These are phyloP conservation scores for Scaptomyza reducta DNA, from an alignment of 2,888 invertebrate genomes.

Conservation along the genomic window DNA sequence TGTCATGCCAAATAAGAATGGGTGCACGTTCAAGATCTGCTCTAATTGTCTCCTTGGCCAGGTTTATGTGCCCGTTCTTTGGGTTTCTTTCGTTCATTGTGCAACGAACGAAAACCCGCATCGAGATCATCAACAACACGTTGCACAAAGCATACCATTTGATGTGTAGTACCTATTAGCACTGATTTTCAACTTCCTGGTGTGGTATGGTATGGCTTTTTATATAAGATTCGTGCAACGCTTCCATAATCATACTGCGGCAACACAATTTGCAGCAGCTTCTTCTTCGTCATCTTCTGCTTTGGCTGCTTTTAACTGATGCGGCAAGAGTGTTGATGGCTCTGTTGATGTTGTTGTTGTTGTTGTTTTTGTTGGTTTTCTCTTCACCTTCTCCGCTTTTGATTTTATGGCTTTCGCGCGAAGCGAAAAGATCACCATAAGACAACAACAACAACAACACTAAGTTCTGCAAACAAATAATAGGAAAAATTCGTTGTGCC, in stretches of 20 bases:
- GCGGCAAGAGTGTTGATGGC: slow-evolving; percentile 24
- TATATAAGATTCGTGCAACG: slow-evolving; percentile 31
- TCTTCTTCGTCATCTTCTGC: not conserved
- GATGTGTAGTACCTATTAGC: slow-evolving; percentile 18
- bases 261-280: slow-evolving; percentile 11
- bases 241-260: slow-evolving; percentile 17
- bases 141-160: slow-evolving; percentile 17
- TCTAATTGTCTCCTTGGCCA: slow-evolving; percentile 7
- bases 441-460: slow-evolving; percentile 9
- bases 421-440: slow-evolving; percentile 36
- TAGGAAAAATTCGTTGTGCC: slow-evolving; percentile 21
- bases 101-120: slow-evolving; percentile 10
- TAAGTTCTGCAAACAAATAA: slow-evolving; percentile 2
- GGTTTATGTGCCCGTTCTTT: not conserved
- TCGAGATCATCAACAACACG: slow-evolving; percentile 12
- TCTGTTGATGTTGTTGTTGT: not conserved
- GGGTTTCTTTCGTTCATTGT: slow-evolving; percentile 3
- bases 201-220: not conserved
- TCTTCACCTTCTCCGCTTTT: not conserved
- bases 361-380: not conserved
- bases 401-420: slow-evolving; percentile 49
- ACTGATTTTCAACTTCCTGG: slow-evolving; percentile 28
- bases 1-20: slow-evolving; percentile 19
- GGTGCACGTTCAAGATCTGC: slow-evolving; percentile 16
- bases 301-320: no score